A percentile compares a stretch with the other conserved stretches of the same genome.
Conservation (phyloP, 1,140 invertebrate species). For the Littorina saxatilis region DNA sequence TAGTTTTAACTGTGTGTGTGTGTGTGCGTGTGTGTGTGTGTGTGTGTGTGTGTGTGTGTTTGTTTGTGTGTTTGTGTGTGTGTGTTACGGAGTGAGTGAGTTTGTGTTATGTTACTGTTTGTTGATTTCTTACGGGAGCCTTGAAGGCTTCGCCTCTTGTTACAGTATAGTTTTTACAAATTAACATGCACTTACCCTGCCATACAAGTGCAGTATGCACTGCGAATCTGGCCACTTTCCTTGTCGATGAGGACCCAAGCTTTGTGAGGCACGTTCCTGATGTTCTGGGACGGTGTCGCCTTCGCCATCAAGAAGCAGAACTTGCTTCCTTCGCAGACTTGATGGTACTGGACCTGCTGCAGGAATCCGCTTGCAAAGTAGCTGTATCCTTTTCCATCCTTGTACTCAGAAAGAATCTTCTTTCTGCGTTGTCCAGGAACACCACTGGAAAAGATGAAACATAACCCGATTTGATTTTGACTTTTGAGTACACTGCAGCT, state of each 20-base stretch:
- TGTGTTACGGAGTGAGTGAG: too few species aligned
- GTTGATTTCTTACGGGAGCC: too few species aligned
- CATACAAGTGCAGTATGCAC: constrained; percentile 36
- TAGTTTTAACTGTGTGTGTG: too few species aligned
- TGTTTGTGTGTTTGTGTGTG: too few species aligned
- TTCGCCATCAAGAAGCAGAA: constrained; percentile 41
- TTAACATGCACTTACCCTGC: constrained; percentile 14
- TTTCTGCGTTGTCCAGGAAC: background rate
- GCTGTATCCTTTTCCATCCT: constrained; percentile 40
- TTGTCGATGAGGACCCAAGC: constrained; percentile 34
- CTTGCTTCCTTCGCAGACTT: constrained; percentile 2
- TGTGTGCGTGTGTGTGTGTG: too few species aligned
- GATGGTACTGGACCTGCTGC: constrained; percentile 33
- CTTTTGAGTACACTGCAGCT: background rate
- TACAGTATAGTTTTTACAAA: background rate
- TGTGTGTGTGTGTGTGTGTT: too few species aligned
- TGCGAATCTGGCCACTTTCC: constrained; percentile 31
- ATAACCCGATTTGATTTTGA: background rate
- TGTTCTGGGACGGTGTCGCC: constrained; percentile 37
- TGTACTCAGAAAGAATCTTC: constrained; percentile 31
- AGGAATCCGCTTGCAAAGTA: constrained; percentile 42
- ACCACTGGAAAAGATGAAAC: background rate
- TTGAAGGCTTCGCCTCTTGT: too few species aligned
- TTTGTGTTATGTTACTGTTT: too few species aligned
- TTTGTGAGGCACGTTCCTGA: constrained; percentile 33